phyloP scores from a whole-genome alignment of 1,140 invertebrate species.

The Philopotamus ludificatus region DNA sequence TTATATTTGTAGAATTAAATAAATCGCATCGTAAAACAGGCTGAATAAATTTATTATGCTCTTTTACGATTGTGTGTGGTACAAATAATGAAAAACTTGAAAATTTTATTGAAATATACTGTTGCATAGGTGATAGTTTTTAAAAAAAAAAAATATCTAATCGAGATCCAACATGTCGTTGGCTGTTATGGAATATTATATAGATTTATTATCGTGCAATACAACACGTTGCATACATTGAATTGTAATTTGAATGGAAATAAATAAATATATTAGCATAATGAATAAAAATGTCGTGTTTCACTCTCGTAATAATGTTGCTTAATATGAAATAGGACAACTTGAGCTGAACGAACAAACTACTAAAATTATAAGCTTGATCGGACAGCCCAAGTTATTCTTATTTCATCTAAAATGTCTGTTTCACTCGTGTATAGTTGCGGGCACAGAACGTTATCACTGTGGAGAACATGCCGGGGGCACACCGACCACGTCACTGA shows the following conservation, averaged over 20 bases:
- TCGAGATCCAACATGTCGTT: neutral
- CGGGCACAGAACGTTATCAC: neutral
- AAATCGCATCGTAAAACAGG: no score
- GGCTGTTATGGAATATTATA: slow-evolving; percentile 9
- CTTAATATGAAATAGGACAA: slow-evolving; percentile 46
- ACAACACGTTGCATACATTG: neutral
- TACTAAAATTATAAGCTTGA: slow-evolving; percentile 51
- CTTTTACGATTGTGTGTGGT: no score
- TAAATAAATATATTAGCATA: neutral
- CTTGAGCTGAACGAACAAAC: slow-evolving; percentile 59
- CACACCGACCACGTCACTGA: neutral
- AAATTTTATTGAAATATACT: no score
- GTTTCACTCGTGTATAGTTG: neutral
- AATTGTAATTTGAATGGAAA: neutral
- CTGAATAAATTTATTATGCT: no score
- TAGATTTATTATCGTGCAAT: neutral
- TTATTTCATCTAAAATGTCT: slow-evolving; percentile 3
- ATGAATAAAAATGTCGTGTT: neutral
- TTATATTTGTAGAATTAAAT: no score
- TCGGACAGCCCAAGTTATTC: slow-evolving; percentile 55
- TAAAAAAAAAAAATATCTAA: neutral
- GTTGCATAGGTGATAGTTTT: neutral
- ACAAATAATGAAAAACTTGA: no score
- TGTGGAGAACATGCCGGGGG: neutral
- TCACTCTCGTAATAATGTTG: slow-evolving; percentile 27